These are phyloP conservation scores for Meloidogyne floridensis DNA, from an alignment of 1,140 invertebrate species.

Conservation along the genomic window DNA sequence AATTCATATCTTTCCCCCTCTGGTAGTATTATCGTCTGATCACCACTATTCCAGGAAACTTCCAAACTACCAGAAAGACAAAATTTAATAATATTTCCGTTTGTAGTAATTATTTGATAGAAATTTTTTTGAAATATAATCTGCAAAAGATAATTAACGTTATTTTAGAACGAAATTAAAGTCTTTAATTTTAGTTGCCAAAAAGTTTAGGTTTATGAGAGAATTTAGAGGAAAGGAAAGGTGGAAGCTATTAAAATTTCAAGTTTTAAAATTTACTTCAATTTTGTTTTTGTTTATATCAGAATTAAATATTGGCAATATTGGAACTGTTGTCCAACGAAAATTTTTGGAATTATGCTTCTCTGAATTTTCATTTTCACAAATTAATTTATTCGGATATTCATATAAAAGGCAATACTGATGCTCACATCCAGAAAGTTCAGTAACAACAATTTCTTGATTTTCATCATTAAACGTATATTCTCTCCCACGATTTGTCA, in stretches of 20 bases:
- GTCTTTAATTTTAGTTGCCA: no score
- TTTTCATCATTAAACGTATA: neutral
- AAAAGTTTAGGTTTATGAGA: no score
- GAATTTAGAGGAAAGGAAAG: no score
- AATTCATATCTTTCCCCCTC: conserved; percentile 16
- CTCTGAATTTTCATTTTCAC: neutral
- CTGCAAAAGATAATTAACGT: neutral
- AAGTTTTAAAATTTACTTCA: neutral
- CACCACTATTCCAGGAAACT: conserved; percentile 17
- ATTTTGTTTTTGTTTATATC: neutral
- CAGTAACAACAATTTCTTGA: neutral
- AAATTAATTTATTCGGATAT: neutral
- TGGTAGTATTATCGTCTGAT: conserved; percentile 12
- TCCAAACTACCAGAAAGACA: conserved; percentile 8
- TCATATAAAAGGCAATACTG: conserved; percentile 6
- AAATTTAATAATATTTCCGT: conserved; percentile 1
- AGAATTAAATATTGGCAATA: neutral
- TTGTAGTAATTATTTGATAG: neutral
- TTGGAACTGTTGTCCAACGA: neutral
- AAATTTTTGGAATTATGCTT: neutral
- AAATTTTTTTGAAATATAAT: conserved; percentile 8
- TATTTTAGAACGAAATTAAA: neutral
- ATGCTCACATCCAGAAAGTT: neutral
- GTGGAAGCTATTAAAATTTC: no score
- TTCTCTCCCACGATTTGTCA: neutral